Conservation (phyloP, 2,113 vertebrate species). For the Melierax canorus region DNA sequence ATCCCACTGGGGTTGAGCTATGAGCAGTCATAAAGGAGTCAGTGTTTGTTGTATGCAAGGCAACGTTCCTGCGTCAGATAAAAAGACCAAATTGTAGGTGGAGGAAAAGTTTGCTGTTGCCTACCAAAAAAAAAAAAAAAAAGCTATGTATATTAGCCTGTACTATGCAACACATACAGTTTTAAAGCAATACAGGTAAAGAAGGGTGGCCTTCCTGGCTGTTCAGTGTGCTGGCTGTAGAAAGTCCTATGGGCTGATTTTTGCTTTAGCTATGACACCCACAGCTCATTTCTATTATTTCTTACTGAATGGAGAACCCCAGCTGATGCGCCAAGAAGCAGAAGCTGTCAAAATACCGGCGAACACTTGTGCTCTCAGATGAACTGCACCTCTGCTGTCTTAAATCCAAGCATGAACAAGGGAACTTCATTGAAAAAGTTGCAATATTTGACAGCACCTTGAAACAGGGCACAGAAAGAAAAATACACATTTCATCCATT, state of each 20-base stretch:
- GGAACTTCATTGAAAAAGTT: not conserved
- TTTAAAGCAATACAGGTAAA: not conserved
- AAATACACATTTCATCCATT: not conserved
- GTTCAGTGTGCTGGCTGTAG: not conserved
- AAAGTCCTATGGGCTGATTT: not conserved
- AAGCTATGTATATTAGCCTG: not conserved
- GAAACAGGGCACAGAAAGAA: not conserved
- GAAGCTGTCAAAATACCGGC: not conserved
- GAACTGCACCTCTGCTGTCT: not conserved
- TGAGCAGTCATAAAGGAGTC: not conserved
- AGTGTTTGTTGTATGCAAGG: not conserved
- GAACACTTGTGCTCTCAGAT: not conserved
- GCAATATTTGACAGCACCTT: not conserved
- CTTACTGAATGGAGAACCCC: not conserved
- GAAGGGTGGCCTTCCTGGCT: not conserved
- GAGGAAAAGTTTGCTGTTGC: not conserved
- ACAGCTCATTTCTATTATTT: not conserved
- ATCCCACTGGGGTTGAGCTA: not conserved
- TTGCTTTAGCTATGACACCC: not conserved
- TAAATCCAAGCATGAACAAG: not conserved
- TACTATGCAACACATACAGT: rapidly evolving
- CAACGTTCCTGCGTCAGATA: not conserved
- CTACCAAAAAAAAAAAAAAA: not conserved
- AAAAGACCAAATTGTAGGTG: not conserved
- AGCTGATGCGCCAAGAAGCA: not conserved